Base-by-base conservation (phyloP, 1,140 invertebrate genomes). In the Zaprionus ornatus region DNA sequence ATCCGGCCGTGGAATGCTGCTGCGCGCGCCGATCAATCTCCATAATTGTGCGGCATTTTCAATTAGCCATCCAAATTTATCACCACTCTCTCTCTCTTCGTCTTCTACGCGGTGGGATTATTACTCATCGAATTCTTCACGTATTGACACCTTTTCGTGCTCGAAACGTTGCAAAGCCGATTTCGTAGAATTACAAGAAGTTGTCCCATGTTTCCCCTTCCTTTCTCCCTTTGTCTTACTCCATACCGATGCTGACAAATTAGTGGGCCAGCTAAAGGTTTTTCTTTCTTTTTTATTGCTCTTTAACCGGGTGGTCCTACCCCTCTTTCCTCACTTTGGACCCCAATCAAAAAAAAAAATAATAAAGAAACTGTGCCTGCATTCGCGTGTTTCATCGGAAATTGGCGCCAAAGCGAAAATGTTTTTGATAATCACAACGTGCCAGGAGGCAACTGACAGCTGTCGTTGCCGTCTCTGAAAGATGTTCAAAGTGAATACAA, bases 101-200 rank as follows among this genome's bases (percentile, higher is more conserved):
- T 65, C 23, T 32, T 64, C 77, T 48, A 74, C 52, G 52, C 7
- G 10, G 50, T 19, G 40, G 61, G 73, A 77, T 80, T 87, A 87
- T 87, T 87, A 87, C 80, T 87, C 83, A 87, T 88, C 84, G 84
- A 85, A 88, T 78, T 88, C 84, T 87, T 83, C 70, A 78, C 84
- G 84, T 80, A 87, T 87, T 87, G 84, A 88, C 84, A 87, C 84
- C 84, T 87, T 81, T 87, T 77, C 37, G 42, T 42, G 35, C 35
- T 40, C 72, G 72, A 63, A 68, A 76, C 68, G 75, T 56, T 61
- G 63, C 57, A 88, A 88, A 88, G 84, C 77, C 69, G 80, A 88
- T 87, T 87, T 87, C 85, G 80, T 88, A 84, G 85, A 87, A 87
- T 87, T 87, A 87, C 84, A 77, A 66, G 54, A 54, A 64, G 69